Evolutionary conservation across 2,797 vertebrate genomes (phyloP).

Genomic region (Poecilia gillii): DNA sequence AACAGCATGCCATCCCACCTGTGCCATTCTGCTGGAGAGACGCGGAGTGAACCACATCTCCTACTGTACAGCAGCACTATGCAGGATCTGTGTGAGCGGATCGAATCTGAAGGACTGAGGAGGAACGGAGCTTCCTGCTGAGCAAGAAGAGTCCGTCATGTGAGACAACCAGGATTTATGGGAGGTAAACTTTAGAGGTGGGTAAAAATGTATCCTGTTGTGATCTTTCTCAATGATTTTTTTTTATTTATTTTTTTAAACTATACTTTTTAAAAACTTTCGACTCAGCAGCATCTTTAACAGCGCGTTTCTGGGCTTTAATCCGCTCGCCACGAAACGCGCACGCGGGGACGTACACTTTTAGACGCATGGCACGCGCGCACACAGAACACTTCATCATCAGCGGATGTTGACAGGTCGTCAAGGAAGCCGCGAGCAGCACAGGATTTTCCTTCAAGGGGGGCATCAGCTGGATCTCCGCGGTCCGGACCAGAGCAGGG

Average conservation of each 20-base stretch:
- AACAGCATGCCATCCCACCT: conserved; percentile 59
- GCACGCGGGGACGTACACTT: background rate
- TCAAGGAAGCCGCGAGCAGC: background rate
- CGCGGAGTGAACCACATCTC: conserved; percentile 44
- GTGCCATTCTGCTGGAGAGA: conserved; percentile 52
- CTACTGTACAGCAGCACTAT: conserved; percentile 35
- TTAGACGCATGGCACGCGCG: too few relatives aligned
- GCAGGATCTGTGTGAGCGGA: conserved; percentile 53
- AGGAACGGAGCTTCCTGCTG: conserved; percentile 32
- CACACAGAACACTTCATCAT: background rate
- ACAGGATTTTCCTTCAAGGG: background rate
- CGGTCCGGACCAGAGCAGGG: conserved; percentile 71
- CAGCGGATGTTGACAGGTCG: background rate
- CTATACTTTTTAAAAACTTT: conserved; percentile 51
- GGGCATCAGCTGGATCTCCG: conserved; percentile 1
- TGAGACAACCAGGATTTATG: conserved; percentile 65
- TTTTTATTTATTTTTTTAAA: background rate
- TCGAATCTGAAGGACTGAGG: conserved; percentile 35
- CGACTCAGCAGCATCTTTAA: background rate
- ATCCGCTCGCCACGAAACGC: background rate
- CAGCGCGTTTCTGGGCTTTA: background rate
- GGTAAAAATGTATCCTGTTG: conserved; percentile 74
- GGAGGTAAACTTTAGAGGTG: conserved; percentile 79
- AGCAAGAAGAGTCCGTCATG: conserved; percentile 34
- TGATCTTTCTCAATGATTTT: background rate